Evolutionary conservation across 53 echinoderm and acorn worm species (phyloP), one percentile per base, ranked within the genome.

Genomic region (Temnopleurus reevesii): DNA sequence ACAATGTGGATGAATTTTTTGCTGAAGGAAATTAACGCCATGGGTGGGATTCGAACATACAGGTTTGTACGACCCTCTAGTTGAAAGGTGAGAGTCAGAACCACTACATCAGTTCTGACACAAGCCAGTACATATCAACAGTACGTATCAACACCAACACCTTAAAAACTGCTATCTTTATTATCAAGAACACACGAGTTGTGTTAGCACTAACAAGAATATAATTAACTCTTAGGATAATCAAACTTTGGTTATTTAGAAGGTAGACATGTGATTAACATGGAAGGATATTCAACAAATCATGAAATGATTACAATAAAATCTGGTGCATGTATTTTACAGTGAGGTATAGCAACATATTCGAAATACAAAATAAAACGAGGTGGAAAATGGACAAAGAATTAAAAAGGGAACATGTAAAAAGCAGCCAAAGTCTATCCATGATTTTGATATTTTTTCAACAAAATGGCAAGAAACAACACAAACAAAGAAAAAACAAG

Each of bases 221-320:
- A 79, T 29, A n/a, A 47, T 47, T 79, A 49, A 8, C 79, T 79
- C 2, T 34, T 45, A 26, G 36, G 26, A 65, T 65, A 65, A 64
- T 24, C 25, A 77, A 49, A 79, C 79, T 79, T 79, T 79, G 79
- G 79, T 79, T 71, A 36, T 21, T 49, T 49, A 79, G 49, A 34
- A 49, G 30, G 79, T 17, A 79, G 79, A 79, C 79, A 79, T 79
- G 28, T 41, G 30, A 47, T 47, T 79, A 49, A 79, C 15, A 17
- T 79, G 79, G 79, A 79, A 79, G 79, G 26, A 15, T 79, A 46
- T 13, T 6, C 45, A 6, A 26, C 21, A 59, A 59, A 23, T n/a
- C 23, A 47, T 77, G 45, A 46, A 47, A 79, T 47, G 17, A 49
- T 13, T 38, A 46, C 30, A 71, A 71, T 71, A 5, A 2, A 41